Percentiles rank a stretch among this genome's conserved stretches.
Conservation (phyloP, 2,113 vertebrate genomes). For the Trichomycterus rosablanca region DNA sequence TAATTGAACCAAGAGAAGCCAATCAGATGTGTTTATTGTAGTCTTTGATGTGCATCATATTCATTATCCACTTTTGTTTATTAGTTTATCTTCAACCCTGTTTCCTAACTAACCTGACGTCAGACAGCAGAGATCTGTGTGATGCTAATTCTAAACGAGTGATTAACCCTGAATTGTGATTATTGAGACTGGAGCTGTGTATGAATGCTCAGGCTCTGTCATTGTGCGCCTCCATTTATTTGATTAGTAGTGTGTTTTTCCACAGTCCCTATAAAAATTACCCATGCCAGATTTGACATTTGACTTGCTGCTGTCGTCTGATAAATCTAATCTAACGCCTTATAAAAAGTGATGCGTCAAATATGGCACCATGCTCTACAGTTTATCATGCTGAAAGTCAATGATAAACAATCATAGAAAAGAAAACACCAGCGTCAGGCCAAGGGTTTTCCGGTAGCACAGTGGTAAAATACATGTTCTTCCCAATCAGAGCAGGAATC, state of each 20-base stretch:
- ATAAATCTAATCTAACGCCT: conserved; percentile 48
- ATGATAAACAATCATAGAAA: conserved; percentile 53
- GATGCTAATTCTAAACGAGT: conserved; percentile 56
- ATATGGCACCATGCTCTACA: conserved; percentile 53
- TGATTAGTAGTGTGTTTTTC: conserved; percentile 33
- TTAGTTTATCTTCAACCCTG: conserved; percentile 42
- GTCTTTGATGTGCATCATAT: not conserved
- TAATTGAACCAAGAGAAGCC: too few relatives aligned
- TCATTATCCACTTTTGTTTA: conserved; percentile 1
- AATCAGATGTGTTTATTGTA: too few relatives aligned
- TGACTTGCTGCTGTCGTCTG: conserved; percentile 27
- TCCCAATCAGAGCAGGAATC: too few relatives aligned
- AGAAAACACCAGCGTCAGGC: conserved; percentile 46
- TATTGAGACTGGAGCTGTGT: conserved; percentile 53
- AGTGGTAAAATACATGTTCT: too few relatives aligned
- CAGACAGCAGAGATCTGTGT: conserved; percentile 46
- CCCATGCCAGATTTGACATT: conserved; percentile 25
- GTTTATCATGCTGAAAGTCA: conserved; percentile 53
- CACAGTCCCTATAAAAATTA: conserved; percentile 15
- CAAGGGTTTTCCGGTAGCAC: too few relatives aligned
- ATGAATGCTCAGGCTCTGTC: conserved; percentile 36
- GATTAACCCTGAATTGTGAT: conserved; percentile 56
- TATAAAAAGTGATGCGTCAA: conserved; percentile 44
- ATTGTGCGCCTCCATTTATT: conserved; percentile 19
- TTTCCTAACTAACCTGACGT: conserved; percentile 43